Base-by-base conservation (phyloP, 2,888 invertebrate species). In the Lutraria lutraria region DNA sequence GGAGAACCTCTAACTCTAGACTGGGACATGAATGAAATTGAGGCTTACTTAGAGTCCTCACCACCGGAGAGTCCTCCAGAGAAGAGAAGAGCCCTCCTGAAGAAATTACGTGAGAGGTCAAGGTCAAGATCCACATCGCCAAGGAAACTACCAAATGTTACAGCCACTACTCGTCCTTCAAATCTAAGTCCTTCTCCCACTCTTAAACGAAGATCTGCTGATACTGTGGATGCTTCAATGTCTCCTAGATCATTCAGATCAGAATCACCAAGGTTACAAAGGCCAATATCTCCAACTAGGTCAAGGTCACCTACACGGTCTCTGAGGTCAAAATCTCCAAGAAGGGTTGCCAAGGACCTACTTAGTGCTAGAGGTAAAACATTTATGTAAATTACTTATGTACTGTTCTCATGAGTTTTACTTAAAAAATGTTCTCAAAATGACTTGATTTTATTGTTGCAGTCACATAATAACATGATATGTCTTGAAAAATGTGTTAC, bases 41-140 rank as follows among this genome's bases (percentile, higher is more conserved):
- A 95, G 87, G 92, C 92, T 13, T 94, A 93, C 87, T 88, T 94
- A n/a, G 93, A 94, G 63, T 79, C 92, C 43, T 94, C 94, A 31
- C 95, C 95, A 13, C 95, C 95, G 21, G 93, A 95, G 25, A 95
- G 95, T 88, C 95, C 95, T 0, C 94, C 95, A 56, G 92, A 94
- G 60, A 94, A 94, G 84, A 89, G 94, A 6, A 88, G 94, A 52
- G 93, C 94, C 0, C 86, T 92, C 43, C 80, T 92, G 43, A 85
- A 88, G 79, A 91, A 92, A n/a, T 87, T 90, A 25, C 86, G 93
- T 16, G 90, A 92, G 80, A 88, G 90, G 54, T 92, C 94, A 86
- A 90, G 92, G 54, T 94, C 93, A 91, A 83, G 93, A 84, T 93
- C 93, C 53, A 86, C 89, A 16, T 93, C 94, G 79, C 91, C 92